Base-by-base conservation (phyloP, 1,140 invertebrate genomes). In the Theocolax elegans region DNA sequence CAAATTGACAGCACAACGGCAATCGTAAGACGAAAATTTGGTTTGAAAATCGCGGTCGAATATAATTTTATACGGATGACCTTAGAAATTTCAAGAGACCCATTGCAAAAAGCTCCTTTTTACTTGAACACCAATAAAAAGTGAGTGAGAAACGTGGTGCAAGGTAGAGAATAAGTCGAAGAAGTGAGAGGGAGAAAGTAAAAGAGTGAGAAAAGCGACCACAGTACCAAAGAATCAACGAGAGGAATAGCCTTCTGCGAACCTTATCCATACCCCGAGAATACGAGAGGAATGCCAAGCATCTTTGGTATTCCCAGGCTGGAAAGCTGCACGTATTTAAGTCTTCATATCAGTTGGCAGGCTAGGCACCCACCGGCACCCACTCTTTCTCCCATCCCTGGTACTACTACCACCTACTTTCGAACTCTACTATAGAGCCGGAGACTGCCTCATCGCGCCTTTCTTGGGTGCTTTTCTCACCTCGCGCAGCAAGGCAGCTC, bases 311-410 rank as follows among this genome's bases (percentile, higher is more conserved):
- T 63, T 70, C 51, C 38, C 25, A 23, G 38, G 40, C 25, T 46
- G 25, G 58, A 51, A 67, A 70, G 49, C 25, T 60, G 54, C 60
- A 49, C 68, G 60, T 71, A 71, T 42, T 71, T 64, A 71, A 71
- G 68, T 71, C 68, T 71, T 71, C 60, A 71, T 71, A 71, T 71
- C 68, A 46, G 67, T 63, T 70, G 59, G 67, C 59, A 53, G 58
- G 8, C 48, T 67, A n/a, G n/a, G n/a, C n/a, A n/a, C n/a, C n/a
- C n/a, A n/a, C n/a, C n/a, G n/a, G n/a, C n/a, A n/a, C n/a, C 21
- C n/a, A 25, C 2, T 62, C 59, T 27, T 2, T n/a, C n/a, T n/a
- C n/a, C n/a, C n/a, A n/a, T n/a, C n/a, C n/a, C n/a, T 23, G 23
- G 38, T 15, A 3, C 42, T 29, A 42, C 25, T 12, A 38, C 62